Base-by-base conservation (phyloP, 2,888 invertebrate species). In the Euplagia quadripunctaria region DNA sequence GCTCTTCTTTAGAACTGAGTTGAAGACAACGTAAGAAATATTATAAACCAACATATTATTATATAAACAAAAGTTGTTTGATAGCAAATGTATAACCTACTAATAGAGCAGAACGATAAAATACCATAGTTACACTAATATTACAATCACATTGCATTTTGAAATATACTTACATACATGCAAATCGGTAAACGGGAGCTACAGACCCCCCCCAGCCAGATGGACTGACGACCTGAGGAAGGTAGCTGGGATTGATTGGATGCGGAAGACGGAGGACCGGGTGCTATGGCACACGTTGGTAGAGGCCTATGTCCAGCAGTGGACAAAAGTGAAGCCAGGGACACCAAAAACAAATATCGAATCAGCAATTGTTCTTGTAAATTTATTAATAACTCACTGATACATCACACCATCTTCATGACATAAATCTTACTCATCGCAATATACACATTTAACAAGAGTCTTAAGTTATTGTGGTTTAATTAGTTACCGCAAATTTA, bases 321-420 rank as follows among this genome's bases (percentile, higher is more conserved):
- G 31, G 16, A 16, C 51, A 66, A 66, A 66, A 41, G 14, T 41
- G 31, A 16, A 68, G 42, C 41, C 52, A 42, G 42, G 51, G n/a
- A 51, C 14, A 31, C 1, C 51, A 16, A 66, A 51, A 46, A 20
- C 41, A 46, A 31, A 31, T 43, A 46, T 49, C 46, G 46, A 46
- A 46, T 16, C 55, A 17, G 41, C 52, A 68, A 68, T 55, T 68
- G 55, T 70, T 66, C 42, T 46, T 6, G 52, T 65, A 42, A 72
- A 68, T 51, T 72, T 72, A 71, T 61, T 49, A 52, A 52, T 72
- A 68, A 67, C 49, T 61, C 49, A 61, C 42, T 52, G 66, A 66
- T 41, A 58, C 8, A 66, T 71, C 41, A 71, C 42, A 49, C 17
- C 4, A 64, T 41, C 64, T 71, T 12, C 20, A 41, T 65, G n/a